These are phyloP conservation scores for Chelon auratus DNA, from an alignment of 2,797 vertebrate species.

Conservation along the genomic window DNA sequence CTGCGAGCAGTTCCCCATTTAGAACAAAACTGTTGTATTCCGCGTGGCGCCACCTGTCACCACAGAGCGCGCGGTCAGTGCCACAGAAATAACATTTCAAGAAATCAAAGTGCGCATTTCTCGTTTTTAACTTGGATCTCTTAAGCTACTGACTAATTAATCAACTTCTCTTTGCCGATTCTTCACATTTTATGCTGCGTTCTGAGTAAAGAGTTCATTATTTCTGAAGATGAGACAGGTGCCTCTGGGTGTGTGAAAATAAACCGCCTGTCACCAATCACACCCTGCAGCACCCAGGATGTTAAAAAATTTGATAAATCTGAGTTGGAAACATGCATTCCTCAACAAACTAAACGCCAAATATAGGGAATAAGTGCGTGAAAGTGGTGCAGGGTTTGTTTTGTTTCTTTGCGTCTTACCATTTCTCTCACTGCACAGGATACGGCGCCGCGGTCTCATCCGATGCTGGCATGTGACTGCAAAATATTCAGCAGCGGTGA, in stretches of 20 bases:
- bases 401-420: slow-evolving; percentile 62
- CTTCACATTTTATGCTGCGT: not conserved
- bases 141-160: not conserved
- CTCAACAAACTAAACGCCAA: not conserved
- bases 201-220: not conserved
- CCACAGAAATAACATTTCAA: not conserved
- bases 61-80: slow-evolving; percentile 47
- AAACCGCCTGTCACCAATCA: slow-evolving; percentile 20
- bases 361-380: slow-evolving; percentile 5
- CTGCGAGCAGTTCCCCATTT: slow-evolving; percentile 60
- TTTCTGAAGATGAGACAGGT: slow-evolving; percentile 25
- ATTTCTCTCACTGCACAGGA: slow-evolving; percentile 32
- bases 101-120: not conserved
- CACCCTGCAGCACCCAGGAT: slow-evolving; percentile 8
- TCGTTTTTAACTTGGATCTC: not conserved
- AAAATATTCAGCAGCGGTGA: not conserved
- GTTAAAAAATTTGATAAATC: slow-evolving; percentile 14
- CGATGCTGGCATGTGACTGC: slow-evolving; percentile 23
- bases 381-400: slow-evolving; percentile 30
- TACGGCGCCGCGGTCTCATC: slow-evolving; percentile 33
- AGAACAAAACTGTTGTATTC: slow-evolving; percentile 49
- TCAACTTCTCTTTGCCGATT: slow-evolving; percentile 25
- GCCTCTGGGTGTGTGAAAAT: slow-evolving; percentile 33
- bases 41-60: slow-evolving; percentile 59
- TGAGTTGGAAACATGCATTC: slow-evolving; percentile 1